phyloP scores from a whole-genome alignment of 2,888 invertebrate species.

The Holacanthella duospinosa region DNA sequence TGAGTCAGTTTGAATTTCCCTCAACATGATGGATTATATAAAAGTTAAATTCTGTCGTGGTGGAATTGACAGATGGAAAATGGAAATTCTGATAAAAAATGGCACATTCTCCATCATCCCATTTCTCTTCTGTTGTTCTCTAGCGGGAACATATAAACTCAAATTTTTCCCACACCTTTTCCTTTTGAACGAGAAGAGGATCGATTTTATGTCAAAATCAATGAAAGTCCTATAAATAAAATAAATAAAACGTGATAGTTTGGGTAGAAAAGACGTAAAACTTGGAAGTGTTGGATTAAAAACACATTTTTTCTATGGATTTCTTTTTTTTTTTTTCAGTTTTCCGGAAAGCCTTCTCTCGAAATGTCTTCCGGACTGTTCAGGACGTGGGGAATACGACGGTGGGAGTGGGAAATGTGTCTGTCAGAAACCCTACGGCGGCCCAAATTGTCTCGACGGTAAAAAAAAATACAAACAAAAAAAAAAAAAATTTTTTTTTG shows the following conservation, averaged over 20 bases:
- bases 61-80: slow-evolving; percentile 4
- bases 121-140: background rate
- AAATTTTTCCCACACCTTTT: background rate
- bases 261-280: background rate
- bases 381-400: slow-evolving; percentile 86
- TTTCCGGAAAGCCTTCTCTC: slow-evolving; percentile 78
- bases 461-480: slow-evolving; percentile 40
- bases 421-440: slow-evolving; percentile 88
- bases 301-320: background rate
- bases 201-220: slow-evolving; percentile 3
- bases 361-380: slow-evolving; percentile 84
- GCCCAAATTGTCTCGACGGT: slow-evolving; percentile 91
- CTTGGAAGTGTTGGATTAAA: background rate
- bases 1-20: slow-evolving; percentile 14
- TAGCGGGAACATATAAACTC: background rate
- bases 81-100: too few relatives aligned
- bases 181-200: background rate
- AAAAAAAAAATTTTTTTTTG: too few relatives aligned
- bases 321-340: slow-evolving; percentile 22
- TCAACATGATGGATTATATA: background rate
- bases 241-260: background rate
- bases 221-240: slow-evolving; percentile 3
- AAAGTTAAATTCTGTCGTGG: background rate
- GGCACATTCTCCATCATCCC: background rate
- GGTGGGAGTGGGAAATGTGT: slow-evolving; percentile 80